Evolutionary conservation across 2,888 invertebrate genomes (phyloP), one percentile per base, ranked within the genome.

Genomic region (Drosophila algonquin): DNA sequence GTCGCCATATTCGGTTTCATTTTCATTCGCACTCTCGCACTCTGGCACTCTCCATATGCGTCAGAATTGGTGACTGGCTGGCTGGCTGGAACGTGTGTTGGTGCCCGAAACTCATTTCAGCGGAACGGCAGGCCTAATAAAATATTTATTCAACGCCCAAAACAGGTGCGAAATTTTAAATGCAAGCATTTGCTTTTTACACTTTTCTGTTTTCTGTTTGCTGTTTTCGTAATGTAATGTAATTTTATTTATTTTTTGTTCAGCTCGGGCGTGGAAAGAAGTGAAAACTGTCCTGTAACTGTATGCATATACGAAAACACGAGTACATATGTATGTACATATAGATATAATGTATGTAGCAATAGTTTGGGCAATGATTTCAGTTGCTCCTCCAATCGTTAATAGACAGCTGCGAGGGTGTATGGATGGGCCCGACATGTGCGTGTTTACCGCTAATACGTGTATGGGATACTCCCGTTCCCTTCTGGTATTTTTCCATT

Each of bases 121-220:
- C 51, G 46, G 50, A 59, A 56, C 46, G 64, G 56, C 10, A 35
- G 44, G 73, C 71, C 72, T 80, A 82, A 80, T 82, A 73, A 85
- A 85, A 82, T 85, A 82, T 82, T 82, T 82, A 82, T 76, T 73
- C 67, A 71, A 76, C 77, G 62, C 50, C 65, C 65, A 54, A 62
- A 84, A 56, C 85, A 84, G 81, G 82, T 85, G 81, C 63, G 68
- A 85, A 78, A 63, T 78, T 75, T 76, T 65, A 72, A 81, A 84
- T 84, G 71, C 61, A 58, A 64, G 65, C 61, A 70, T 67, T 52
- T 68, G 62, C 56, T 71, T 83, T 81, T 81, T 67, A 67, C 65
- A 67, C 64, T 67, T 51, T 67, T 51, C 65, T 56, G 65, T 65
- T 50, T 65, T 50, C 65, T 63, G 65, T 65, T 50, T 65, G 45